Evolutionary conservation across 2,113 vertebrate genomes (phyloP).

Genomic region (Odobenus rosmarus): DNA sequence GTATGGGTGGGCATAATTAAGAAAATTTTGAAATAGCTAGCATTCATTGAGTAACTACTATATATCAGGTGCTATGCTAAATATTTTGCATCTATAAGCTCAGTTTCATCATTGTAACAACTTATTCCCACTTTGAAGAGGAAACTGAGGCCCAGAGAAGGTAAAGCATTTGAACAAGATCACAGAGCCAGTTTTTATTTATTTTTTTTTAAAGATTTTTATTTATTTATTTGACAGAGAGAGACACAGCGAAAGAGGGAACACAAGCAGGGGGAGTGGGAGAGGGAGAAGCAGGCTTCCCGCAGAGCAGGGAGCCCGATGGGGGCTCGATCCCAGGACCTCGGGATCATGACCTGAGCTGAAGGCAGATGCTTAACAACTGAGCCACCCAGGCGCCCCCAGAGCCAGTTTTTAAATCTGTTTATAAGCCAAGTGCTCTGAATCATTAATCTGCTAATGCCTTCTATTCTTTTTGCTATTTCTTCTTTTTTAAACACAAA

Average conservation of each 20-base stretch:
- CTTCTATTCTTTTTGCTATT: constrained; percentile 36
- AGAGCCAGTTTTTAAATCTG: constrained; percentile 31
- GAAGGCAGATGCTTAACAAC: too few species aligned
- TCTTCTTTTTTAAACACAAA: constrained; percentile 16
- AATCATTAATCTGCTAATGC: not conserved
- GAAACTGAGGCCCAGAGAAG: not conserved
- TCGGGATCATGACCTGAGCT: too few species aligned
- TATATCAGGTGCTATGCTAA: not conserved
- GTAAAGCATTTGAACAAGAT: constrained; percentile 44
- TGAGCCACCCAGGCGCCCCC: too few species aligned
- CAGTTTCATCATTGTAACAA: constrained; percentile 32
- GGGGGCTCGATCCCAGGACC: too few species aligned
- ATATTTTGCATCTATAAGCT: constrained; percentile 16
- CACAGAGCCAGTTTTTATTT: constrained; percentile 9
- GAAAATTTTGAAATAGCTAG: not conserved
- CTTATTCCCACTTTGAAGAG: constrained; percentile 28
- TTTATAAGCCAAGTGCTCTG: not conserved
- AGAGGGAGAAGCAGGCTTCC: too few species aligned
- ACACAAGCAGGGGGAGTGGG: too few species aligned
- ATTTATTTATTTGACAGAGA: too few species aligned
- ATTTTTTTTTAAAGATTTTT: too few species aligned
- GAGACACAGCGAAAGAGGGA: too few species aligned
- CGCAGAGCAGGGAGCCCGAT: too few species aligned
- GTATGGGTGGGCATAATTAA: not conserved
- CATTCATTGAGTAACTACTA: constrained; percentile 5